Conservation (phyloP, 2,113 vertebrate genomes). For the Varanus salvator region DNA sequence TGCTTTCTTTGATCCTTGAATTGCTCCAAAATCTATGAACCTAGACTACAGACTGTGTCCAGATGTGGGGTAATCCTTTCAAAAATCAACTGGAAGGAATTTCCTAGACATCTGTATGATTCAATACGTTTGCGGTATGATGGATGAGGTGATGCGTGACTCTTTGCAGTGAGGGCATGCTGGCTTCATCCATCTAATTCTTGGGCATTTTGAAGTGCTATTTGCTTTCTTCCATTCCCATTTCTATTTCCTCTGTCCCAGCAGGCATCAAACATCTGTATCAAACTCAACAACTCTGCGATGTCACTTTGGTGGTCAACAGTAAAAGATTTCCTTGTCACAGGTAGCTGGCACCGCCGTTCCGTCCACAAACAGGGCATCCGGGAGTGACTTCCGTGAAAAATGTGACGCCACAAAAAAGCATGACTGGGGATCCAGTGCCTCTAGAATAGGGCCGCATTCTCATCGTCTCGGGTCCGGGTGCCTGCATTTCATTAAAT, state of each 20-base stretch:
- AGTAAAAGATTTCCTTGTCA: conserved; percentile 16
- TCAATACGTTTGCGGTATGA: no score
- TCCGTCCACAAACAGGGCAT: not conserved
- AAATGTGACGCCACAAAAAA: not conserved
- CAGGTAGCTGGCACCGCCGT: not conserved
- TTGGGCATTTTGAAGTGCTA: not conserved
- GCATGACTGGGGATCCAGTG: not conserved
- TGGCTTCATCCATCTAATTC: not conserved
- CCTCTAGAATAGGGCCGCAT: not conserved
- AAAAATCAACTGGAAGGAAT: no score
- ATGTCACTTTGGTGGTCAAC: conserved; percentile 12
- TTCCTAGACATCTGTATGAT: no score
- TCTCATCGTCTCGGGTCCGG: not conserved
- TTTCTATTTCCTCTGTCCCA: not conserved
- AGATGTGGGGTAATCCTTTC: no score
- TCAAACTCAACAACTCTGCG: conserved; percentile 8
- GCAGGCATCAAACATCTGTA: conserved; percentile 23
- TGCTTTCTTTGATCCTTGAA: no score
- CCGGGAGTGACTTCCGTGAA: not conserved
- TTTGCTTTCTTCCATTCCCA: not conserved
- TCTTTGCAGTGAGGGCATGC: not conserved
- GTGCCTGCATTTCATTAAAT: no score
- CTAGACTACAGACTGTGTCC: no score
- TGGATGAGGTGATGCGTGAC: not conserved
- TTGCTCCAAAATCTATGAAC: no score